phyloP scores from a whole-genome alignment of 2,797 vertebrate genomes.

The Lithobates sylvaticus region DNA sequence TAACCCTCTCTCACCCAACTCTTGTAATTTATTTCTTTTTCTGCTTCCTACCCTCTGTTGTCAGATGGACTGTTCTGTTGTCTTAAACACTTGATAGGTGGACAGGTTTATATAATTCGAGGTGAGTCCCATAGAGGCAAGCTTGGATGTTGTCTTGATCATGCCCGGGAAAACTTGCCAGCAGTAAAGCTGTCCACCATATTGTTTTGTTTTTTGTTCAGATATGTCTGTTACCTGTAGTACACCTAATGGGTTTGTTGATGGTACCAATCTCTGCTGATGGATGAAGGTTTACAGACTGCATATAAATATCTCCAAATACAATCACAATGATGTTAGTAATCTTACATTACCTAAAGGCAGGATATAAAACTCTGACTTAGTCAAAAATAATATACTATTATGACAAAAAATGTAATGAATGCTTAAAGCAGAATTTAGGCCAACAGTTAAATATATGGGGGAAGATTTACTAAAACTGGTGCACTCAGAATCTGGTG shows the following conservation, averaged over 20 bases:
- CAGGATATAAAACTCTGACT: too few species aligned
- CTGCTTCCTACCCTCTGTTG: conserved; percentile 95
- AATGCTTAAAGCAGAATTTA: too few species aligned
- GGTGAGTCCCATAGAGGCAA: conserved; percentile 91
- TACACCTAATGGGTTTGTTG: conserved; percentile 67
- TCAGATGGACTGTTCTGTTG: conserved; percentile 99
- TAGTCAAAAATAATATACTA: too few species aligned
- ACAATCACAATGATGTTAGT: too few species aligned
- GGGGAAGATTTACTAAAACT: too few species aligned
- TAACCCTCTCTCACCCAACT: conserved; percentile 86
- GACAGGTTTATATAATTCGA: conserved; percentile 99
- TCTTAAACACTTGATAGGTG: conserved; percentile 99
- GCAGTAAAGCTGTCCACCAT: conserved; percentile 81
- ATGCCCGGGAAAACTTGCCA: conserved; percentile 83
- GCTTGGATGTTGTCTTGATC: conserved; percentile 86
- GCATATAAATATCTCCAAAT: not conserved
- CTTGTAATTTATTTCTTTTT: conserved; percentile 93
- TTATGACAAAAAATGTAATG: too few species aligned
- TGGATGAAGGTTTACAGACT: conserved; percentile 77
- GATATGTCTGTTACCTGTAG: conserved; percentile 72
- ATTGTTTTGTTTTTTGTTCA: conserved; percentile 67
- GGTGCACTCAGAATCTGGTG: too few species aligned
- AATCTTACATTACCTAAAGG: too few species aligned
- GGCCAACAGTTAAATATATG: too few species aligned
- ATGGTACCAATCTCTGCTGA: conserved; percentile 78